Evolutionary conservation across 2,113 vertebrate genomes (phyloP).

Genomic region (Tylochromis polylepis): DNA sequence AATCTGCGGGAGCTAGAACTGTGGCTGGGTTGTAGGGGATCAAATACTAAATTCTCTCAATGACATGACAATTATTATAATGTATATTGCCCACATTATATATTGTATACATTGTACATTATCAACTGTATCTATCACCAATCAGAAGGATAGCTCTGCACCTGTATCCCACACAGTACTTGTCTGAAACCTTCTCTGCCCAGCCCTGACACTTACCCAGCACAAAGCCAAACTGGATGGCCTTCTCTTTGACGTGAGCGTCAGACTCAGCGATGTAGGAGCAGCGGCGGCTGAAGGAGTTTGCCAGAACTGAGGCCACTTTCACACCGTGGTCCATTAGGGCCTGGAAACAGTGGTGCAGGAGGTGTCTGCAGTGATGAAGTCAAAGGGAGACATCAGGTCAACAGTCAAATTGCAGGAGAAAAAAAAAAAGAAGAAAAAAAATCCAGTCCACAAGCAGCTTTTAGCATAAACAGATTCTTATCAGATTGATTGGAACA

Average conservation of each 20-base stretch:
- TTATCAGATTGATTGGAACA: background rate
- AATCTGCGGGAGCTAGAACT: background rate
- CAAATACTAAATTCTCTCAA: background rate
- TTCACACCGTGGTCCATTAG: constrained; percentile 99
- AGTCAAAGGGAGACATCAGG: background rate
- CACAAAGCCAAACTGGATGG: constrained; percentile 96
- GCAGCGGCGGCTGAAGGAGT: constrained; percentile 95
- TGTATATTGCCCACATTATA: fast-evolving
- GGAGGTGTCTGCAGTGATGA: constrained; percentile 81
- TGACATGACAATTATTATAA: background rate
- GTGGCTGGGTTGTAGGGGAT: background rate
- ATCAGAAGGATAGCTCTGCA: background rate
- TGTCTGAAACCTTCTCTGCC: background rate
- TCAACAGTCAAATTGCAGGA: background rate
- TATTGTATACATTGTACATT: background rate
- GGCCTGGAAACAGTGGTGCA: constrained; percentile 98
- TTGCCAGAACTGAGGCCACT: constrained; percentile 94
- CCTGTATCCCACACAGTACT: background rate
- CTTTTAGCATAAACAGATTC: background rate
- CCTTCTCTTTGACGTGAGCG: constrained; percentile 94
- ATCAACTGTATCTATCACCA: background rate
- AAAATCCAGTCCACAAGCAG: background rate
- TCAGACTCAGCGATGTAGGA: constrained; percentile 97
- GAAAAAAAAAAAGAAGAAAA: background rate
- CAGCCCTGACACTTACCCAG: constrained; percentile 74